Evolutionary conservation across 1,140 invertebrate species (phyloP), one percentile per base, ranked within the genome.

Genomic region (Drosophila kepulauana): DNA sequence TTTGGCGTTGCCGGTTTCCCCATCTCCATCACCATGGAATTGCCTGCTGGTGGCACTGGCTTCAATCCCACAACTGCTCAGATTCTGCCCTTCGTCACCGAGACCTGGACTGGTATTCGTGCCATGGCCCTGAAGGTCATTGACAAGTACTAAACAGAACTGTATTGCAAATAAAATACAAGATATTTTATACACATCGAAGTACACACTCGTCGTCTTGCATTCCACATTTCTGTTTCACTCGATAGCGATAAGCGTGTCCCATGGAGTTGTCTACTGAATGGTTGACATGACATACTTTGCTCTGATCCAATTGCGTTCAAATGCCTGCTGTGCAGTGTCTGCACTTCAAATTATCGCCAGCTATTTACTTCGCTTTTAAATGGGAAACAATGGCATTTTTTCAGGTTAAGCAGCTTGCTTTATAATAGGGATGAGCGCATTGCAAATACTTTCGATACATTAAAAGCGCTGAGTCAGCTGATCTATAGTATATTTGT

Each of bases 71-170:
- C 95, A 4, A 93, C 94, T 8, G 82, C 91, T 0, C 94, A 96
- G 77, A 96, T 97, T 16, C 15, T 90, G 35, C 92, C 93, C 25
- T 93, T 94, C 35, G 93, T 94, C 5, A 91, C 93, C n/a, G 97
- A 98, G 93, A 97, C 97, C 3, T 97, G 96, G 94, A 94, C 95
- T 59, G 95, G 95, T n/a, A 94, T 97, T 58, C 73, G 84, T 48
- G 91, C 91, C 65, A 92, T 92, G 91, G 91, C 88, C 52, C 16
- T 82, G 58, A 75, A 73, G 59, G 88, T 92, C 10, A 68, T 75
- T 10, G 35, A 78, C 1, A 92, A 91, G 16, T 92, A 82, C 79
- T 90, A 90, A 64, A 20, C 52, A 82, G 67, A 51, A 7, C 11
- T 13, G 13, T 8, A 0, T 28, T 38, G 28, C 30, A 74, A 74